Percentiles rank a stretch among this genome's conserved stretches.
These are phyloP conservation scores for Spinus olivaceus DNA, from an alignment of 2,797 vertebrate genomes.

Conservation along the genomic window DNA sequence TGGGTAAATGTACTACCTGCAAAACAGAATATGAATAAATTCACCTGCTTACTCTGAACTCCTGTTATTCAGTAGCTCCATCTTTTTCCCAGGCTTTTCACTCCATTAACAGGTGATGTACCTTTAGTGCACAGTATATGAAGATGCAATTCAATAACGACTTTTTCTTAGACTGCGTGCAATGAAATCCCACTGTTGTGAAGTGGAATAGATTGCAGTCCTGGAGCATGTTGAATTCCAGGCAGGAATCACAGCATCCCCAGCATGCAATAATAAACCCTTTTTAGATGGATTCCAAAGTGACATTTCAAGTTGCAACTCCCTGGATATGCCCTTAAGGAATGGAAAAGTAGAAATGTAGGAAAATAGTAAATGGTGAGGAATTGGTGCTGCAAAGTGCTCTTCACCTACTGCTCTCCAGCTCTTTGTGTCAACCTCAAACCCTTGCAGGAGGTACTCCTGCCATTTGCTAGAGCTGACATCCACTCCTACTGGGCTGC, in stretches of 20 bases:
- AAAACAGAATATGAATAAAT: constrained; percentile 38
- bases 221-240: not conserved
- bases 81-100: not conserved
- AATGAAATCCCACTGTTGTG: not conserved
- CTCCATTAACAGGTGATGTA: not conserved
- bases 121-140: not conserved
- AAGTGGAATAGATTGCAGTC: not conserved
- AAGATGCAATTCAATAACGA: not conserved
- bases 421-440: not conserved
- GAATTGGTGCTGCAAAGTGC: not conserved
- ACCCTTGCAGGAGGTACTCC: not conserved
- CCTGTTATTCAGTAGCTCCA: not conserved
- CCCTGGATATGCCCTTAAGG: not conserved
- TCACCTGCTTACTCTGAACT: constrained; percentile 40
- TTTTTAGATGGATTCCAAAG: not conserved
- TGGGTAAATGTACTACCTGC: not conserved
- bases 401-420: not conserved
- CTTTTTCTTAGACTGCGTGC: not conserved
- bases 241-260: not conserved
- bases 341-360: not conserved
- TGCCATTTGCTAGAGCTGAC: not conserved
- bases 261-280: not conserved
- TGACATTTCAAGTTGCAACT: not conserved
- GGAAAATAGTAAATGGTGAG: not conserved
- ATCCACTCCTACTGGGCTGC: not conserved